Base-by-base conservation (phyloP, 2,113 vertebrate genomes). In the Pampusana beccarii region DNA sequence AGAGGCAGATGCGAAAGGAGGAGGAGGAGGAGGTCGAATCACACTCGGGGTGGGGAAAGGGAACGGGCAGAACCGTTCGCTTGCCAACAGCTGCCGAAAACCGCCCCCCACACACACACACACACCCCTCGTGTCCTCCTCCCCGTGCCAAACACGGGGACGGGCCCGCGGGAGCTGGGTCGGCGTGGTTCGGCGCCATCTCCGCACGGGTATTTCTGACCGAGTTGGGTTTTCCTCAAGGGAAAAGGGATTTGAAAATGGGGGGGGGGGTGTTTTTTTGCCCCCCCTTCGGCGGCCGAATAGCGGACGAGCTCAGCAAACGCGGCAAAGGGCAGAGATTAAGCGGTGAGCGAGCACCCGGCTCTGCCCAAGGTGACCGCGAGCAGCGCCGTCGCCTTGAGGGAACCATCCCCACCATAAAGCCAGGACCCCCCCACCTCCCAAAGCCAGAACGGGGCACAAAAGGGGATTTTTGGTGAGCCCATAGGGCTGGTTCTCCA, bases 1-100 rank as follows among this genome's bases (percentile, higher is more conserved):
- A 95, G 92, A 73, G 88, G 88, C 94, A 94, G 94, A 94, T 92
- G 93, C 20, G 15, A n/a, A 40, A 67, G 67, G 58, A 82, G 93
- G 75, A 91, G 97, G 88, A 36, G 96, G 80, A 46, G 44, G 44
- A 46, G 44, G 44, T 34, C 87, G n/a, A 78, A 65, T 83, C 71
- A 48, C 10, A 44, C 44, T 24, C 70, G 50, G 42, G n/a, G n/a
- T n/a, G n/a, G 38, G 29, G 79, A n/a, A 36, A 57, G 64, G 67
- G 80, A 57, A 34, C 40, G 36, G 61, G 69, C 89, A 16, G 82
- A 66, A 71, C 88, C 34, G 9, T 11, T 38, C 38, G 38, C 38
- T 11, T 38, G 38, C 38, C 38, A 38, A 54, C 87, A 81, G 92
- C 94, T 93, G 84, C 70, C 53, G 34, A 73, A 87, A 93, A 3